Evolutionary conservation across 2,797 vertebrate species (phyloP), one percentile per base, ranked within the genome.

Genomic region (Pitangus sulphuratus): DNA sequence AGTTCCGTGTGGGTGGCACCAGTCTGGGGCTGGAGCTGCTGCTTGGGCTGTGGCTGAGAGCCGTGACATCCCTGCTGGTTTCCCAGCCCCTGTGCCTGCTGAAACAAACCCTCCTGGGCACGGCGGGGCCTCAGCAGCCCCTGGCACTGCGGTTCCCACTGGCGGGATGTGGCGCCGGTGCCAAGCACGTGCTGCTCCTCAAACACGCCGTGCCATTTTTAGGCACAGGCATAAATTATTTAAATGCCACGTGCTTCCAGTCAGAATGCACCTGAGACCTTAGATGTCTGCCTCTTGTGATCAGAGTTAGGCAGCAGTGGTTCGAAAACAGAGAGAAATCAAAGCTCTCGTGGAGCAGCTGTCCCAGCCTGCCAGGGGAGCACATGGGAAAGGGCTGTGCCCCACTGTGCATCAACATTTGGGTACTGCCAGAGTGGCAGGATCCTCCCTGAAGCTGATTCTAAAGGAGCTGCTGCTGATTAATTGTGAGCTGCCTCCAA

Each of bases 151-250:
- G 1, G n/a, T 2, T 69, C 51, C 56, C 48, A 22, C 12, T 2
- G 22, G 25, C 0, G 0, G 22, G 35, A 4, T 3, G 22, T 25
- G 10, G 22, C 6, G 4, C 0, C 2, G 40, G 3, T 5, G 17
- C 54, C 53, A 4, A 57, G 54, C 35, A 16, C 48, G 3, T 1
- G 58, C 42, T 16, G 42, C 19, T 13, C 54, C 71, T 68, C 58
- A 40, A 66, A 50, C 1, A 3, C 13, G 2, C 5, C 1, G 16
- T 70, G 64, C 66, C 25, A 2, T 39, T 80, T 91, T 74, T 45
- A 92, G 78, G 79, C 5, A 2, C 4, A 12, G 51, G 11, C 1
- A 4, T 96, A 37, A 92, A 89, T 92, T 53, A 89, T 89, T 87
- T 7, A 88, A 42, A 48, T 4, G 19, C 69, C 51, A 7, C 0